Evolutionary conservation across 2,113 vertebrate genomes (phyloP), one percentile per base, ranked within the genome.

Genomic region (Barbus barbus): DNA sequence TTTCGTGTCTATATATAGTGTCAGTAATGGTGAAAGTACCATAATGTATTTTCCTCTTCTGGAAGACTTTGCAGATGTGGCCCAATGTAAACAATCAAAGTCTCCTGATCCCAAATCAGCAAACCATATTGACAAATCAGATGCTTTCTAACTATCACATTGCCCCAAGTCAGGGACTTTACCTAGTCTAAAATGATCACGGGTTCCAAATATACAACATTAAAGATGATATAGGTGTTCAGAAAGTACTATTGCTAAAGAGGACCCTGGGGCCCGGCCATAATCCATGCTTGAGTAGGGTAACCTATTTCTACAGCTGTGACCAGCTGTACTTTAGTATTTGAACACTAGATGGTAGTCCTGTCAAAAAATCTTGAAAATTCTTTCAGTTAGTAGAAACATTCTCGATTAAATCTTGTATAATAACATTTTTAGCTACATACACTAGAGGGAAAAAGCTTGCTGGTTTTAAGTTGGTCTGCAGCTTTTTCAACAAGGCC

Each of bases 291-390:
- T 8, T 73, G 38, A 44, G 38, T 8, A 73, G 6, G 13, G 38
- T 13, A 46, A 73, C 13, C 69, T 24, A 44, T 44, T 26, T 73
- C n/a, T 46, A 24, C 41, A 75, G 73, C 4, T 51, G 24, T 75
- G 8, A 60, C 11, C 20, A 33, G 48, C 22, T 87, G 65, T 77
- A 53, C 24, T 41, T 56, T 2, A 58, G 31, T 26, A 24, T 84
- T 24, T 36, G 26, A 18, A 24, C 85, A 75, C 56, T 79, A 86
- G 85, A 83, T 53, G 85, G 44, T 14, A 18, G 56, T 80, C 20
- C 3, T 44, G 76, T 58, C 76, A 80, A 74, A 81, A 69, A 11
- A 56, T 22, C 1, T 8, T 28, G 7, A 38, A n/a, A 1, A 18
- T 33, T 53, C 48, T 46, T 73, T 5, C 6, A 46, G 22, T 73